These are phyloP conservation scores for Elysia crispata DNA, from an alignment of 2,888 invertebrate genomes.

Conservation along the genomic window DNA sequence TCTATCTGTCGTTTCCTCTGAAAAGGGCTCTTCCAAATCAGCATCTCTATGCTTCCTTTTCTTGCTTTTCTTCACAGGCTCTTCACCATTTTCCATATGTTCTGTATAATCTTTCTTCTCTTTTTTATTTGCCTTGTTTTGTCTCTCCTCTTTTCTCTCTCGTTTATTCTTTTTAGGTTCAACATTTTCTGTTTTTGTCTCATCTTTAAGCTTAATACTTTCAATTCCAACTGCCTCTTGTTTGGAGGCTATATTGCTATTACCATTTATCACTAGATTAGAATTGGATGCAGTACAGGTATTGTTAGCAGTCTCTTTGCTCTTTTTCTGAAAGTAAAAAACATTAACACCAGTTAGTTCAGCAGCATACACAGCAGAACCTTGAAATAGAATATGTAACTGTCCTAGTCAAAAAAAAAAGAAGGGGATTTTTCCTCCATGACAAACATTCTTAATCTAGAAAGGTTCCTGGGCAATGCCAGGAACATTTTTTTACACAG, in stretches of 20 bases:
- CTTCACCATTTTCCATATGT: conserved; percentile 40
- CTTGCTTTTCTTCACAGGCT: conserved; percentile 46
- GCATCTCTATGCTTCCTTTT: conserved; percentile 67
- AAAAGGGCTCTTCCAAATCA: conserved; percentile 46
- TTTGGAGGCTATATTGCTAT: too few relatives aligned
- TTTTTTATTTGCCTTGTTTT: conserved; percentile 58
- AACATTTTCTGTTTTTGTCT: conserved; percentile 19
- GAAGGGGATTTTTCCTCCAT: too few relatives aligned
- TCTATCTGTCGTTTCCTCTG: conserved; percentile 26
- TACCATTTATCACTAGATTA: too few relatives aligned
- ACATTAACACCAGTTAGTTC: too few relatives aligned
- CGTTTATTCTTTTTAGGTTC: conserved; percentile 58
- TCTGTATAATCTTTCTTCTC: conserved; percentile 62
- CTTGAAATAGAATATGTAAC: too few relatives aligned
- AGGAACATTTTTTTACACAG: too few relatives aligned
- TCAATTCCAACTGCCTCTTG: not conserved
- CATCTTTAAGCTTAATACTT: not conserved
- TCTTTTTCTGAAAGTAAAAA: too few relatives aligned
- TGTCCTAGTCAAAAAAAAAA: too few relatives aligned
- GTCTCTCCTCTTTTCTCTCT: conserved; percentile 62
- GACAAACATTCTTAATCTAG: too few relatives aligned
- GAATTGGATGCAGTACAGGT: too few relatives aligned
- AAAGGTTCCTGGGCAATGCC: too few relatives aligned
- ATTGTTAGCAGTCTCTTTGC: too few relatives aligned
- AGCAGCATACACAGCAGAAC: not conserved